Conservation (phyloP, 2,797 vertebrate genomes). For the Pygocentrus nattereri region DNA sequence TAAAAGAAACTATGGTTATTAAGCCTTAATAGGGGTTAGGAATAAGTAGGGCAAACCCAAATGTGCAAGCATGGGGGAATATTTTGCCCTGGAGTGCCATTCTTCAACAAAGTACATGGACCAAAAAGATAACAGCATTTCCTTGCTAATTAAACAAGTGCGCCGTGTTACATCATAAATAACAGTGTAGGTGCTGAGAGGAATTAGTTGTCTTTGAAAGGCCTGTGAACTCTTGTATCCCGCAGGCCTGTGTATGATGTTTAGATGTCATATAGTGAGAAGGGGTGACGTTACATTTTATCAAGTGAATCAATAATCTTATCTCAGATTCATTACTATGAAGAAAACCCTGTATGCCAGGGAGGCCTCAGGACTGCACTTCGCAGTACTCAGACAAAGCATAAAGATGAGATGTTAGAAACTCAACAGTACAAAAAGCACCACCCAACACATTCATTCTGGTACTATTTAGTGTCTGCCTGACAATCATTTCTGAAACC, state of each 20-base stretch:
- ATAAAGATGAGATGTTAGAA: no score
- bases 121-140: conserved; percentile 41
- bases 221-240: background rate
- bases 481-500: conserved; percentile 23
- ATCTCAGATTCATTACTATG: background rate
- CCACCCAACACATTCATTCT: conserved; percentile 5
- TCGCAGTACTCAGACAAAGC: conserved; percentile 3
- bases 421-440: background rate
- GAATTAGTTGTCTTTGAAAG: background rate
- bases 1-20: conserved; percentile 37
- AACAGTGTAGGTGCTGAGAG: background rate
- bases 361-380: background rate
- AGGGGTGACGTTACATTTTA: conserved; percentile 1
- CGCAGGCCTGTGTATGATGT: no score
- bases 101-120: conserved; percentile 40
- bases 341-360: conserved; percentile 11
- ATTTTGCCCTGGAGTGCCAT: conserved; percentile 47
- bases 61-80: conserved; percentile 45
- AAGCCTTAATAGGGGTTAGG: conserved; percentile 44
- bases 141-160: conserved; percentile 52
- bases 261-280: conserved; percentile 18
- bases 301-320: conserved; percentile 26
- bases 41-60: conserved; percentile 54
- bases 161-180: conserved; percentile 14
- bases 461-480: conserved; percentile 2